Evolutionary conservation across 2,888 invertebrate genomes (phyloP), one percentile per base, ranked within the genome.

Genomic region (Drosophila parthenogenetica): DNA sequence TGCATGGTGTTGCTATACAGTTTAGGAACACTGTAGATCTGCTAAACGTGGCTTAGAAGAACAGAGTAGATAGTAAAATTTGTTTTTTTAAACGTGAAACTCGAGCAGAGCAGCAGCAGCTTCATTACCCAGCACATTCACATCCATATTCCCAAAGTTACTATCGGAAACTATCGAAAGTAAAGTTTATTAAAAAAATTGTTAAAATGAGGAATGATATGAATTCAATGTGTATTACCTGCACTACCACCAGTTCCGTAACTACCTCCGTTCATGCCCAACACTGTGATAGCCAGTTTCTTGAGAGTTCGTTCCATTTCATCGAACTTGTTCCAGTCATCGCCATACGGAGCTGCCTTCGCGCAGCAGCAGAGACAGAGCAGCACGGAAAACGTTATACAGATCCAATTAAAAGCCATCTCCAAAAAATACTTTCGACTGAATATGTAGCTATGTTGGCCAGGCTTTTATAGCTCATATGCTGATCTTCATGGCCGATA

Each of bases 241-340:
- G 46, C 13, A 13, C 8, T 48, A 13, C 3, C 43, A 16, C 5
- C 42, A 29, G 45, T 43, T 10, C 32, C 13, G 16, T 16, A 14
- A 2, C 11, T 16, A 13, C 40, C 60, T 2, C 70, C 87, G 49
- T 55, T 70, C 63, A 83, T 69, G 42, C 72, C 72, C 61, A 83
- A 14, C 37, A 88, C 67, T 1, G 89, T 72, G 29, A 66, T 77
- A 32, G 89, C 84, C 16, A 83, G 50, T 17, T 88, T 84, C 69
- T 69, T 86, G 8, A 83, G 69, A 0, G 78, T 72, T 5, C 64
- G 66, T 22, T 83, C 89, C 67, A 86, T 43, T n/a, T 75, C 84
- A 10, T 40, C 58, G 11, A 83, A 75, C n/a, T 74, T 66, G 13
- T 62, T 51, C 58, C 62, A 8, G 7, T 80, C 78, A 8, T 77